Evolutionary conservation across 2,113 vertebrate species (phyloP), one percentile per base, ranked within the genome.

Genomic region (Rattus rattus): DNA sequence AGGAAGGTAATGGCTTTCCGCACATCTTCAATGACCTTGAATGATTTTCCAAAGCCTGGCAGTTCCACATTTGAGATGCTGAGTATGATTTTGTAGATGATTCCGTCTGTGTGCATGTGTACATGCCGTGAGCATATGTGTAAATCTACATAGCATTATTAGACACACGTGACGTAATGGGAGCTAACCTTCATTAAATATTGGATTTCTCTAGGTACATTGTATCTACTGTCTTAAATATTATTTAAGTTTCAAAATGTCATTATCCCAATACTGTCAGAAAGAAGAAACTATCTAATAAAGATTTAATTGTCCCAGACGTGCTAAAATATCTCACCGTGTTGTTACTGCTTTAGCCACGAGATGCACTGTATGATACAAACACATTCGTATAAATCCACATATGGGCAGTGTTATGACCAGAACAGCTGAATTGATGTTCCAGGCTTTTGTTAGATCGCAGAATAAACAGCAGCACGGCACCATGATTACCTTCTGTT

Each of bases 401-500:
- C 3, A 11, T 87, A 24, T 43, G 8, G 26, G 22, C 72, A 79
- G 83, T 69, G 16, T 36, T 47, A 59, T 59, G 47, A n/a, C 30
- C 33, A 47, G 56, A 76, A 88, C n/a, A 80, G 61, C 49, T 88
- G 63, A 30, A 43, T 76, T 72, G 52, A 43, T 1, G 2, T 83
- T 83, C 24, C 9, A 83, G 24, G 1, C 33, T 94, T 75, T 77
- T 43, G 5, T 30, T 43, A 7, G 72, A 70, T 63, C 39, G 1
- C 43, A 49, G 65, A 96, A 63, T 59, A 81, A 76, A 11, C 28
- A 59, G 12, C 1, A 54, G 19, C 49, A 24, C 0, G 54, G 14
- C 47, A 75, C 52, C 39, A 49, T 36, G 69, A 84, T 6, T 87
- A 73, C 95, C 88, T 84, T 94, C 69, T 91, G 49, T 96, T 95